Evolutionary conservation across 2,888 invertebrate species (phyloP).

Genomic region (Bellardia bayeri): DNA sequence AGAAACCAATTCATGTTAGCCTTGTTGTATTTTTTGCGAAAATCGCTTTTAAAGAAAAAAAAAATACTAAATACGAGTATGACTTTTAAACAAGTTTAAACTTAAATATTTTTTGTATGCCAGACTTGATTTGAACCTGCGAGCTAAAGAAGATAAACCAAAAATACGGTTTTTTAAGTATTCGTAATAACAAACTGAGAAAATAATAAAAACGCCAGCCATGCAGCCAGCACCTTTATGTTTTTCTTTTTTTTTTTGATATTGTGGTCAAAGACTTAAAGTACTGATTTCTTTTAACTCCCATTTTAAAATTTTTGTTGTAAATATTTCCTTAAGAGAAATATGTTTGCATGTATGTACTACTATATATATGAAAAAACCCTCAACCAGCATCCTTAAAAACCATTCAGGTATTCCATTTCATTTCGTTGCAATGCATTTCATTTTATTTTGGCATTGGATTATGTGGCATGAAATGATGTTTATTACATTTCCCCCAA

Average conservation of each 20-base stretch:
- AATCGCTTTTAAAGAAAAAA: background rate
- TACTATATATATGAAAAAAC: background rate
- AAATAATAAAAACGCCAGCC: constrained; percentile 29
- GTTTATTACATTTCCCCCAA: constrained; percentile 70
- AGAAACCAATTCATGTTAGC: background rate
- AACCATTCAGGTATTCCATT: constrained; percentile 36
- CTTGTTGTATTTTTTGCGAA: background rate
- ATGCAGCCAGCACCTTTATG: constrained; percentile 18
- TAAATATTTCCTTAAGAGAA: constrained; percentile 25
- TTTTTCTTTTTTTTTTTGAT: constrained; percentile 9
- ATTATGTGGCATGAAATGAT: constrained; percentile 30
- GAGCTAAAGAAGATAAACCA: constrained; percentile 41
- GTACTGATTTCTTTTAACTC: constrained; percentile 50
- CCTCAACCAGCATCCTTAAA: constrained; percentile 32
- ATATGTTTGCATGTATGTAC: background rate
- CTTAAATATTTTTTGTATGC: background rate
- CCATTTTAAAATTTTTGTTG: constrained; percentile 40
- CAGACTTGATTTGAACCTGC: constrained; percentile 47
- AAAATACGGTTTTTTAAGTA: constrained; percentile 46
- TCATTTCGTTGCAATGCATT: constrained; percentile 2
- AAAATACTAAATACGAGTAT: constrained; percentile 33
- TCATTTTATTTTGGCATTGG: constrained; percentile 21
- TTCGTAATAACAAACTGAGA: constrained; percentile 41
- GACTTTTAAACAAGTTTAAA: constrained; percentile 56
- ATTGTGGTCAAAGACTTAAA: constrained; percentile 32